phyloP scores from a whole-genome alignment of 2,113 vertebrate species.

The Phyllostomus hastatus region DNA sequence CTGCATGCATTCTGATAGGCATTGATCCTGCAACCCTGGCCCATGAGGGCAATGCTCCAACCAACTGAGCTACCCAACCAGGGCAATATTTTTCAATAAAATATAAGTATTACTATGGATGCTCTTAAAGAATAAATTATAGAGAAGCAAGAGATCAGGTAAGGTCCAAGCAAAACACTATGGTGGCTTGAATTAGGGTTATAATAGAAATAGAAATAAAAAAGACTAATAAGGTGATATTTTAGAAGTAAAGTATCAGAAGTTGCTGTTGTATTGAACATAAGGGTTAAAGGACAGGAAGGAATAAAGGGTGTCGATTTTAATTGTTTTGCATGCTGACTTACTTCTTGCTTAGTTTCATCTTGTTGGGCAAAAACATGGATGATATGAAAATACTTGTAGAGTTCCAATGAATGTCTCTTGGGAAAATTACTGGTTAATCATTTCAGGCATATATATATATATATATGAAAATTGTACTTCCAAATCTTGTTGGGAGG shows the following conservation, averaged over 20 bases:
- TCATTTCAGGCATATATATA: neutral
- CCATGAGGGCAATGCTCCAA: too few relatives aligned
- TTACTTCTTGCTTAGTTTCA: neutral
- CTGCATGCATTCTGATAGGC: too few relatives aligned
- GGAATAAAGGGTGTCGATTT: neutral
- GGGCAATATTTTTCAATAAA: constrained; percentile 18
- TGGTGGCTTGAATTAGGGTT: neutral
- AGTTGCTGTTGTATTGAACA: neutral
- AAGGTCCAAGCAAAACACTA: neutral
- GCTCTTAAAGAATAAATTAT: neutral
- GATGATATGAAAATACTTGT: neutral
- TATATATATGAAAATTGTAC: neutral
- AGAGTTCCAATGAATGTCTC: neutral
- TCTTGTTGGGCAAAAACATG: neutral
- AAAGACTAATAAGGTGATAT: neutral
- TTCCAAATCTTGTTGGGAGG: neutral
- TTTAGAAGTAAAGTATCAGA: neutral
- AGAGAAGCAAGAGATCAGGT: neutral
- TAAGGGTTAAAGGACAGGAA: neutral
- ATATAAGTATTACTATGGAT: neutral
- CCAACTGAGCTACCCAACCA: too few relatives aligned
- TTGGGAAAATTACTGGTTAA: neutral
- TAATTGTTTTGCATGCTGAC: neutral
- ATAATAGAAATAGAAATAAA: neutral
- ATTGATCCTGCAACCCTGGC: too few relatives aligned